phyloP scores from a whole-genome alignment of 53 echinoderm and acorn worm genomes.

The Astropecten irregularis region DNA sequence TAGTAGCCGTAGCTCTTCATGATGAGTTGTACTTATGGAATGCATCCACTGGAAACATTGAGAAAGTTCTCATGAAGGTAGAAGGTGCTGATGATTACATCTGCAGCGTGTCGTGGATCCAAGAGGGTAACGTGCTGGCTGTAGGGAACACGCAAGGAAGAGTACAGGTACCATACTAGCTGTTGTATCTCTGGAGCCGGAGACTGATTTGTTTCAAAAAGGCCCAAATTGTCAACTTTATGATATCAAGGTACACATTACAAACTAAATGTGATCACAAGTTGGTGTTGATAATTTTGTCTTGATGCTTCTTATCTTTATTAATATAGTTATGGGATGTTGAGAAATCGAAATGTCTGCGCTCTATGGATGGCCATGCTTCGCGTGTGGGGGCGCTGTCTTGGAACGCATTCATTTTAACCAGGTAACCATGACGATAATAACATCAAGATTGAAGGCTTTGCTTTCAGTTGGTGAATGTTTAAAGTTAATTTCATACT shows the following conservation, averaged over 20 bases:
- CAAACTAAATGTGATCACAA: no score
- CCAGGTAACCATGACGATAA: conserved; percentile 70
- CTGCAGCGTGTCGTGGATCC: conserved; percentile 75
- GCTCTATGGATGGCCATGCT: conserved; percentile 88
- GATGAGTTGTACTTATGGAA: conserved; percentile 84
- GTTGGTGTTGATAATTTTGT: no score
- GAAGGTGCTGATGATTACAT: conserved; percentile 75
- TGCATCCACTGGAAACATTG: conserved; percentile 73
- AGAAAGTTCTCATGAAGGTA: conserved; percentile 61
- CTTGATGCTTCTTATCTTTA: no score
- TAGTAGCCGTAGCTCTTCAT: conserved; percentile 70
- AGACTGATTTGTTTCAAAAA: neutral
- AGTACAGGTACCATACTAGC: conserved; percentile 69
- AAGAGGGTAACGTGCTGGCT: conserved; percentile 74
- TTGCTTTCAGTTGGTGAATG: no score
- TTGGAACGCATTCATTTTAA: conserved; percentile 83
- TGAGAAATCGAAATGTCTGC: conserved; percentile 73
- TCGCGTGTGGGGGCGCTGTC: conserved; percentile 70
- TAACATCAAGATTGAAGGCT: no score
- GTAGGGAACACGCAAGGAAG: conserved; percentile 76
- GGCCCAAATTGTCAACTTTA: no score
- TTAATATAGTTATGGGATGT: conserved; percentile 86
- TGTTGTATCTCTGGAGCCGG: no score
- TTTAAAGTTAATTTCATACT: no score
- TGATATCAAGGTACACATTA: neutral